These are phyloP conservation scores for Drosophila affinis DNA, from an alignment of 2,888 invertebrate genomes.

Conservation along the genomic window DNA sequence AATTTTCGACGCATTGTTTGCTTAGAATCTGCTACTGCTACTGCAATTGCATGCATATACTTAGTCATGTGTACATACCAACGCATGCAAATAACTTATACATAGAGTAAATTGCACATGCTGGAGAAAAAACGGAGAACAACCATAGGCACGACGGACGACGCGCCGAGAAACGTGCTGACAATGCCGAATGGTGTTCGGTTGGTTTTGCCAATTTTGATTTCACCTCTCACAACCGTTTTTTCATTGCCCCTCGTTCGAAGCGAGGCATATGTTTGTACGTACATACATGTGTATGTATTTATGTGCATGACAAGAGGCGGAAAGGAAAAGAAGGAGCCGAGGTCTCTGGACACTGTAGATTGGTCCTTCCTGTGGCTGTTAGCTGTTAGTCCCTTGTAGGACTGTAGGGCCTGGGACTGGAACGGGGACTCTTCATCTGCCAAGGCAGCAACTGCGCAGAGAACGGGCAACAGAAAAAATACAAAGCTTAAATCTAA, in stretches of 20 bases:
- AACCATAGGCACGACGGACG: constrained; percentile 1
- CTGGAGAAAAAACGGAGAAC: constrained; percentile 17
- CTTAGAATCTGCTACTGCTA: constrained; percentile 13
- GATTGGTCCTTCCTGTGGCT: too few relatives aligned
- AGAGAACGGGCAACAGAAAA: background rate
- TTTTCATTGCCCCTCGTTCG: constrained; percentile 8
- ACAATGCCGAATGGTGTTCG: constrained; percentile 21
- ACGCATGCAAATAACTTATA: constrained; percentile 29
- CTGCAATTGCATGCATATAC: background rate
- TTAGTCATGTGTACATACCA: constrained; percentile 1
- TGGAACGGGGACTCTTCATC: background rate
- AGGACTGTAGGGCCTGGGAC: too few relatives aligned
- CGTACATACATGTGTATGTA: too few relatives aligned
- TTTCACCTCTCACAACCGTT: constrained; percentile 6
- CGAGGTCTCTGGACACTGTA: background rate
- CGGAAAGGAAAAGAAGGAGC: background rate
- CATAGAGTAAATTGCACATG: constrained; percentile 27
- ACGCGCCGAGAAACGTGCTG: constrained; percentile 37
- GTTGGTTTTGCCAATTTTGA: constrained; percentile 22
- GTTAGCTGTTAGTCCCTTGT: background rate
- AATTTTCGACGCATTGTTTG: constrained; percentile 33
- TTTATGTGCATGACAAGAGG: background rate
- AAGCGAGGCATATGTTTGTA: background rate
- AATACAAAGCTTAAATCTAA: background rate
- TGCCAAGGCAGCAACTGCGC: too few relatives aligned